Base-by-base conservation (phyloP, 1,140 invertebrate genomes). In the Pogonus chalceus region DNA sequence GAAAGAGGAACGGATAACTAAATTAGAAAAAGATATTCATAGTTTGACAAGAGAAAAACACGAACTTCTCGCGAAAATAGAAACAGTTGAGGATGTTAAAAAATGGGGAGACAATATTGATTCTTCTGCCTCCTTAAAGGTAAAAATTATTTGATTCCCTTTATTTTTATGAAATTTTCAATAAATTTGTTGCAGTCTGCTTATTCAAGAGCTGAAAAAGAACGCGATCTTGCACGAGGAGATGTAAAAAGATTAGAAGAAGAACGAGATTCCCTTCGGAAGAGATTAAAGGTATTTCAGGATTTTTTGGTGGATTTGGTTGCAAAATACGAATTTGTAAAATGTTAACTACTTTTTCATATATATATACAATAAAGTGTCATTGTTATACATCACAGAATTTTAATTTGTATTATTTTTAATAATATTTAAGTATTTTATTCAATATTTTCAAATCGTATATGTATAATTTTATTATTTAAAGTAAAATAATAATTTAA, bases 221-320 rank as follows among this genome's bases (percentile, higher is more conserved):
- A 80, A 60, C 64, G 76, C 52, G 75, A 79, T 57, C 59, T 70
- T 23, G 74, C 76, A 20, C 67, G 69, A 55, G 69, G 64, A n/a
- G 77, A 81, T 56, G 64, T 78, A 18, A 66, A 73, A 52, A 67
- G 73, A 54, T 58, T 80, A 23, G 74, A 77, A 55, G 69, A 77
- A 58, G 79, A 82, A 65, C 67, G 74, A 47, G 70, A 77, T 60
- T 65, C 72, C n/a, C 62, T 80, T 7, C 68, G 71, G 2, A 68
- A 76, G 54, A 71, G 72, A 63, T 62, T 79, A 10, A 73, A 78
- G 71, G 75, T 76, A 71, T 63, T 43, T 18, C 50, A 21, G n/a
- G n/a, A n/a, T n/a, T n/a, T n/a, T n/a, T n/a, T n/a, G n/a, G n/a
- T n/a, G n/a, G n/a, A n/a, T n/a, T n/a, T n/a, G n/a, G n/a, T n/a